Conservation (phyloP, 2,888 invertebrate genomes). For the Mythimna lalbum region DNA sequence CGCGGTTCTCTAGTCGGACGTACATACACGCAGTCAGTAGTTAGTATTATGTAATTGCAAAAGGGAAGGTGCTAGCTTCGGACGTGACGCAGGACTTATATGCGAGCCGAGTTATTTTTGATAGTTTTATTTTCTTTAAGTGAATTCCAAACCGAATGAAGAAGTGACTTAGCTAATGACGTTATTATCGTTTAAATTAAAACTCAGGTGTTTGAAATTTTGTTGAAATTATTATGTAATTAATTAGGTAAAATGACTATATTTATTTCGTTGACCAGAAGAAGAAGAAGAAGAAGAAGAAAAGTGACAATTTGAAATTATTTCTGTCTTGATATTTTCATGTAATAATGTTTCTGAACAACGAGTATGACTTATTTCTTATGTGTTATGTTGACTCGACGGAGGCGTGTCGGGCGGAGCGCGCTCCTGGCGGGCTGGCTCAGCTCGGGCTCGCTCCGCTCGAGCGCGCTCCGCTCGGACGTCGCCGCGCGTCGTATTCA, state of each 20-base stretch:
- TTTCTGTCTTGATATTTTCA: constrained; percentile 90
- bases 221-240: constrained; percentile 91
- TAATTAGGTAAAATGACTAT: constrained; percentile 88
- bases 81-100: constrained; percentile 89
- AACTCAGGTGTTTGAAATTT: constrained; percentile 89
- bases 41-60: constrained; percentile 90
- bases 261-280: constrained; percentile 88
- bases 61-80: constrained; percentile 91
- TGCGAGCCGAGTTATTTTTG: constrained; percentile 91
- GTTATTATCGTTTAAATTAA: constrained; percentile 85
- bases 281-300: constrained; percentile 72
- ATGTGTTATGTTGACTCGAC: constrained; percentile 76
- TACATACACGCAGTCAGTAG: constrained; percentile 86
- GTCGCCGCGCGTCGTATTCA: constrained; percentile 68
- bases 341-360: constrained; percentile 79
- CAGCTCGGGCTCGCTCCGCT: constrained; percentile 8
- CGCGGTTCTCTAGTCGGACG: constrained; percentile 62
- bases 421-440: constrained; percentile 62
- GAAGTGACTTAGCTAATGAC: constrained; percentile 88
- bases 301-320: constrained; percentile 88
- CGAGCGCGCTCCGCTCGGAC: constrained; percentile 67
- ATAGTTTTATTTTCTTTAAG: constrained; percentile 90
- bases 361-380: constrained; percentile 80
- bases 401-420: constrained; percentile 66
- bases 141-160: constrained; percentile 86